These are phyloP conservation scores for Candidula unifasciata DNA, from an alignment of 2,888 invertebrate genomes.

Conservation along the genomic window DNA sequence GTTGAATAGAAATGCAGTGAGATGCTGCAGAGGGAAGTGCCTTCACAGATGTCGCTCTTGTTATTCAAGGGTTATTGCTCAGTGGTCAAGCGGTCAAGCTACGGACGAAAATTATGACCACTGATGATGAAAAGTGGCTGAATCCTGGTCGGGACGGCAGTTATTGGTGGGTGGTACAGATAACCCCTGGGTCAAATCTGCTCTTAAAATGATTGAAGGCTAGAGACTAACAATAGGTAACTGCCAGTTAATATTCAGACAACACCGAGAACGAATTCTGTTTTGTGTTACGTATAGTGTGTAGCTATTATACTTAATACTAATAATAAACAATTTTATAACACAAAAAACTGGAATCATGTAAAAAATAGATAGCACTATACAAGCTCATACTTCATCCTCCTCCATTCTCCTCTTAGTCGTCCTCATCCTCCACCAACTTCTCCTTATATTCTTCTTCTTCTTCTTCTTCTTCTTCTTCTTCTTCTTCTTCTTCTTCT, in stretches of 20 bases:
- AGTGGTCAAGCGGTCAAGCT: slow-evolving; percentile 48
- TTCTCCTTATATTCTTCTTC: no score
- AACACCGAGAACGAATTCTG: background rate
- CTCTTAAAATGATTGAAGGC: background rate
- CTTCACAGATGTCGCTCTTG: slow-evolving; percentile 45
- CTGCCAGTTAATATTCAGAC: slow-evolving; percentile 1
- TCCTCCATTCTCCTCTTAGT: no score
- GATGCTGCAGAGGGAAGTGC: slow-evolving; percentile 11
- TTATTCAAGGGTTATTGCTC: slow-evolving; percentile 48
- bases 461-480: no score
- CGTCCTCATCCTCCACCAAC: no score
- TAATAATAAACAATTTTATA: no score
- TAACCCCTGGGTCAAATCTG: slow-evolving; percentile 33
- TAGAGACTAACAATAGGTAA: slow-evolving; percentile 1
- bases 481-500: no score
- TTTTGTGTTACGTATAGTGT: no score
- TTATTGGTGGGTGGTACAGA: slow-evolving; percentile 30
- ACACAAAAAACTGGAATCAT: no score
- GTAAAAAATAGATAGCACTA: no score
- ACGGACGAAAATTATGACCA: slow-evolving; percentile 44
- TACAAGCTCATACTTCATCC: no score
- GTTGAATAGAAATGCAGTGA: slow-evolving; percentile 18
- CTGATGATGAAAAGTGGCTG: slow-evolving; percentile 46
- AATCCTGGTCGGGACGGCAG: slow-evolving; percentile 15
- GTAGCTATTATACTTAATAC: no score